Base-by-base conservation (phyloP, 2,797 vertebrate genomes). In the Anguilla marmorata region DNA sequence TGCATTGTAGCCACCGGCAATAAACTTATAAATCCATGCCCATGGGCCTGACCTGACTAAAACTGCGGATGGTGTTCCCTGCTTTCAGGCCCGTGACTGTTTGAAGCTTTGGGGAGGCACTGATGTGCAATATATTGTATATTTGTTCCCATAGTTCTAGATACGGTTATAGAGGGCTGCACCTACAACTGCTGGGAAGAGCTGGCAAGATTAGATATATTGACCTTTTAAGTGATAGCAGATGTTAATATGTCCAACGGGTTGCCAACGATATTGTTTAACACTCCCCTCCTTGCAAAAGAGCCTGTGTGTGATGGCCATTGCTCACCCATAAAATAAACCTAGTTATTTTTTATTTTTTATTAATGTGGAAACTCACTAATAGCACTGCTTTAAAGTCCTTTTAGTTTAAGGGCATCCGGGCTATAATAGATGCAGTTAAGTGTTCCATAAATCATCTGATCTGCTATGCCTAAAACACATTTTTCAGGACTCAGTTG, bases 1-100 rank as follows among this genome's bases (percentile, higher is more conserved):
- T 50, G 74, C 89, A 60, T 91, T 90, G 85, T 87, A 87, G 90
- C 92, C 88, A 88, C 54, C 72, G 88, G 88, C 87, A 30, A 92
- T 90, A 89, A 90, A 91, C 92, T 91, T 84, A 90, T 88, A 91
- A 90, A 94, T 94, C 91, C 79, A 89, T 89, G 90, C 48, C 90
- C 93, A 91, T 91, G 89, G 74, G 85, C 89, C 88, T 88, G 89
- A 88, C 91, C 85, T 94, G 87, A 91, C 87, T 88, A 91, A 88
- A 90, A 93, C 89, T 90, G 90, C 88, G 76, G 84, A 91, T 56
- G 84, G 72, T 90, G 92, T 90, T 88, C 76, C 89, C 88, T 80
- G 30, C 66, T 86, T 93, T 88, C 86, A 89, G 91, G 92, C 89
- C 89, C 48, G 16, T 88, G 91, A 88, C 88, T 89, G 90, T 95